Evolutionary conservation across 2,113 vertebrate genomes (phyloP).

Genomic region (cat (Felis catus)): DNA sequence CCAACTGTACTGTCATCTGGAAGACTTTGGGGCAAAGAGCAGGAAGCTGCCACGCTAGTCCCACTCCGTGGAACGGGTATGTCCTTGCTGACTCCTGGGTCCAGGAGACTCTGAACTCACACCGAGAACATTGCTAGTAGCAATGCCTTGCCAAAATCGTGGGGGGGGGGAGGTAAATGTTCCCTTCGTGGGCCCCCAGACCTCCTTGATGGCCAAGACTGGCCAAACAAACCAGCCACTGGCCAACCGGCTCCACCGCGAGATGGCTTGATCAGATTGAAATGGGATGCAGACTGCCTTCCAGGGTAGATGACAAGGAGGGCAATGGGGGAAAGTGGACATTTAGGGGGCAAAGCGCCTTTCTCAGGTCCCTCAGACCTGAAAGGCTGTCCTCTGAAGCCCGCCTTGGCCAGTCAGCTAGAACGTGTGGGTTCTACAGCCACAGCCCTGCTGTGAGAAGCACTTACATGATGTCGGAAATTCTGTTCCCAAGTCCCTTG

Average conservation of each 20-base stretch:
- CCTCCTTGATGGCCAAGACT: not conserved
- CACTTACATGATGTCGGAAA: not conserved
- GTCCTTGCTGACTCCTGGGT: not conserved
- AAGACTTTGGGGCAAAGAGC: not conserved
- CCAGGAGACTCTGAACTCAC: not conserved
- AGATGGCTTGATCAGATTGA: no score
- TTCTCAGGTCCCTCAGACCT: not conserved
- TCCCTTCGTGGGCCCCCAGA: not conserved
- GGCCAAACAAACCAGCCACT: not conserved
- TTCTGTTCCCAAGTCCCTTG: not conserved
- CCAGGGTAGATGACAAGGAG: not conserved
- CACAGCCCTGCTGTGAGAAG: not conserved
- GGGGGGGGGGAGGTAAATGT: no score
- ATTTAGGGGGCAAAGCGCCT: not conserved
- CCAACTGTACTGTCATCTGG: not conserved
- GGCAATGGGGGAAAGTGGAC: no score
- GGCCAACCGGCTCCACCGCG: fast-evolving
- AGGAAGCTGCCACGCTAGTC: not conserved
- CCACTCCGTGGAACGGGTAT: fast-evolving
- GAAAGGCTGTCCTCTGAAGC: not conserved
- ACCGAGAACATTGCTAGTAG: fast-evolving
- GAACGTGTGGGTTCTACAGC: not conserved
- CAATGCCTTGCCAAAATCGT: not conserved
- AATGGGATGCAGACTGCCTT: not conserved
- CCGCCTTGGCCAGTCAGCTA: not conserved